A percentile compares a stretch with the other conserved stretches of the same genome.
These are phyloP conservation scores for Parasteatoda lunata DNA, from an alignment of 2,888 invertebrate genomes.

Conservation along the genomic window DNA sequence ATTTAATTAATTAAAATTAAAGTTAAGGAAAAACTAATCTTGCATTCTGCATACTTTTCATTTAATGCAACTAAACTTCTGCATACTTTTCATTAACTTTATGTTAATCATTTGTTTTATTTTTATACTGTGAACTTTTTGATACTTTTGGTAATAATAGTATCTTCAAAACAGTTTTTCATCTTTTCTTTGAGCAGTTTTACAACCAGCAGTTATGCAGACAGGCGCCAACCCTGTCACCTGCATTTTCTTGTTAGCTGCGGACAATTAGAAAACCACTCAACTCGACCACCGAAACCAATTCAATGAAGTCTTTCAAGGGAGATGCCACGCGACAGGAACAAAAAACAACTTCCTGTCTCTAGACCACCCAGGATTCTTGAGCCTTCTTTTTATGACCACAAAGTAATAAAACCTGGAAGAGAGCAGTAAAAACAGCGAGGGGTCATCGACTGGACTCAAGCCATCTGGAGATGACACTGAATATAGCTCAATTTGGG, in stretches of 20 bases:
- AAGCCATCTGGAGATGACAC: background rate
- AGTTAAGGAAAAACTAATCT: no score
- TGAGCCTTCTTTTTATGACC: background rate
- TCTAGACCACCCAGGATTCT: background rate
- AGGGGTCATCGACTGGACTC: background rate
- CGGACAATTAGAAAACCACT: background rate
- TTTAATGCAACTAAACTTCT: no score
- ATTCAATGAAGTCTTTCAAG: background rate
- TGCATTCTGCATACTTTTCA: no score
- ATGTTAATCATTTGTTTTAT: no score
- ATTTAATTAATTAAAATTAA: no score
- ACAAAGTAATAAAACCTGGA: background rate
- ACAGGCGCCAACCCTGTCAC: background rate
- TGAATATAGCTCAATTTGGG: background rate
- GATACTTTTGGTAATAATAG: no score
- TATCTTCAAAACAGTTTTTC: no score
- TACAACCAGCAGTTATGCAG: background rate
- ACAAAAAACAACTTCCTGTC: background rate
- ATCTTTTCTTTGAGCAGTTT: no score
- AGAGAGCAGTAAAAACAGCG: background rate
- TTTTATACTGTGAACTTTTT: no score
- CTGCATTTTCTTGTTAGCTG: background rate
- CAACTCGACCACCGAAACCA: background rate
- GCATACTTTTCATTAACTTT: no score
- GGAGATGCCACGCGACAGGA: background rate